Evolutionary conservation across 2,797 vertebrate species (phyloP), one percentile per base, ranked within the genome.

Genomic region (Protonibea diacanthus): DNA sequence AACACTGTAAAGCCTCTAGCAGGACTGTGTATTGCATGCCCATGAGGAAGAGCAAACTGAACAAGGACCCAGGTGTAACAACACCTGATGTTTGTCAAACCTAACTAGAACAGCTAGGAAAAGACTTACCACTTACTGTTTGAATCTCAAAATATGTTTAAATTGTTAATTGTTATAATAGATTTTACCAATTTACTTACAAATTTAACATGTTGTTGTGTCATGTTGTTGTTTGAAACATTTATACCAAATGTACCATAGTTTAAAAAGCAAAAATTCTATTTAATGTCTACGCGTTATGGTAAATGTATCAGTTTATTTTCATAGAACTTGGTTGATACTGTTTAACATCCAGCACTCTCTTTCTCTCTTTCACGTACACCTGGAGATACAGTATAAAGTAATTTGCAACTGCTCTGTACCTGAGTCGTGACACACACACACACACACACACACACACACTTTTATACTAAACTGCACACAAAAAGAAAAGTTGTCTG

Each of bases 401-500:
- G 20, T 25, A 17, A 44, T 4, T 58, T 42, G 20, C 38, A 59
- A 12, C 27, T 27, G 61, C 17, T 74, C 25, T 70, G n/a, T 11
- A 18, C 44, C 20, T 8, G 38, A 74, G 63, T 60, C 27, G 9
- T 58, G 44, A 65, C 27, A 38, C 29, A 29, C 29, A 29, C 27
- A 27, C 27, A 27, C 27, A 27, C 29, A 33, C 29, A 33, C 29
- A 33, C 29, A 33, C 1, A 33, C 47, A 58, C 11, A 42, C 13
- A 27, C 61, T 52, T 59, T 48, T 27, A 59, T 42, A 17, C 38
- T 60, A 7, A 75, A 65, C 20, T 47, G 11, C 62, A 71, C 23
- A 67, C 14, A 73, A 14, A 75, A 51, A 61, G 18, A 55, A 72
- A 79, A 63, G 63, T 65, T 72, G 63, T 47, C 57, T 49, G 17